Percentiles rank a stretch among this genome's conserved stretches.
phyloP scores from a whole-genome alignment of 2,888 invertebrate genomes.

The Dasypolia templi region DNA sequence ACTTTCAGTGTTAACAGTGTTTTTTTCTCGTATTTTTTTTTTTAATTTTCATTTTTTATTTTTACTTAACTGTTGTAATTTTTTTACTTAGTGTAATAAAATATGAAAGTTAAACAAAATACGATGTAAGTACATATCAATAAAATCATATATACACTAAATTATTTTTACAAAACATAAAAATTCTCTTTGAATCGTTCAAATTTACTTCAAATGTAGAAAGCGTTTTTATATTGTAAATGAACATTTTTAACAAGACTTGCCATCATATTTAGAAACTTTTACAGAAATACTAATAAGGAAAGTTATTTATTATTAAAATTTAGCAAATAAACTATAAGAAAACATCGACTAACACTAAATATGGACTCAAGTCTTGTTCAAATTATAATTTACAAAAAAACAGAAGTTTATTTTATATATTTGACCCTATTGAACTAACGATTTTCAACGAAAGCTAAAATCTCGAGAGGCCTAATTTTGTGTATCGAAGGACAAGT shows the following conservation, averaged over 20 bases:
- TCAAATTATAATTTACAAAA: slow-evolving; percentile 61
- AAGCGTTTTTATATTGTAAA: slow-evolving; percentile 59
- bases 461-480: slow-evolving; percentile 75
- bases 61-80: slow-evolving; percentile 44
- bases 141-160: slow-evolving; percentile 49
- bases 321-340: slow-evolving; percentile 23
- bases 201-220: slow-evolving; percentile 60
- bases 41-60: slow-evolving; percentile 62
- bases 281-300: slow-evolving; percentile 12
- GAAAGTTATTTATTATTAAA: slow-evolving; percentile 50
- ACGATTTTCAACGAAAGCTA: slow-evolving; percentile 73
- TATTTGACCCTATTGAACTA: slow-evolving; percentile 52
- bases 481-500: slow-evolving; percentile 70
- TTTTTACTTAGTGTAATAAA: slow-evolving; percentile 53
- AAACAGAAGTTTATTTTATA: slow-evolving; percentile 50
- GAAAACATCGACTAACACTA: slow-evolving; percentile 21
- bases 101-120: slow-evolving; percentile 70
- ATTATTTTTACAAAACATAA: slow-evolving; percentile 68
- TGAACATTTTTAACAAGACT: slow-evolving; percentile 70
- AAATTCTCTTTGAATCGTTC: slow-evolving; percentile 70
- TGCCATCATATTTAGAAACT: slow-evolving; percentile 69
- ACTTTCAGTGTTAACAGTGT: slow-evolving; percentile 6
- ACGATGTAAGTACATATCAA: slow-evolving; percentile 80
- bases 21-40: slow-evolving; percentile 64
- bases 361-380: slow-evolving; percentile 57